A percentile compares a stretch with the other conserved stretches of the same genome.
phyloP scores from a whole-genome alignment of 2,888 invertebrate species.

The Cerastoderma edule region DNA sequence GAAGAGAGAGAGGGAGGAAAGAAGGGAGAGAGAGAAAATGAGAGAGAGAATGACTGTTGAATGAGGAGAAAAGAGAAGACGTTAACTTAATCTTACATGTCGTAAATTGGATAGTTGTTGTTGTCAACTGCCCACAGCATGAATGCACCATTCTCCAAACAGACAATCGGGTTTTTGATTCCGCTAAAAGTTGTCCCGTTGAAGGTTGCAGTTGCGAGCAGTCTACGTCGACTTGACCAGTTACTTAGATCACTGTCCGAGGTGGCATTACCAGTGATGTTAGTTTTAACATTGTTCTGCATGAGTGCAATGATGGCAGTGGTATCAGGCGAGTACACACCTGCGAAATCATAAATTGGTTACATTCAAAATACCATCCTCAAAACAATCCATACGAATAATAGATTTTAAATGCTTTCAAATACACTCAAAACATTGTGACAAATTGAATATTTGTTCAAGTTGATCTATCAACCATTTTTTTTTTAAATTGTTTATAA shows the following conservation, averaged over 20 bases:
- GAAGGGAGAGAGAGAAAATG: too few species aligned
- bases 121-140: slow-evolving; percentile 79
- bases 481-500: too few species aligned
- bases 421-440: too few species aligned
- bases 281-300: slow-evolving; percentile 72
- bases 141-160: slow-evolving; percentile 77
- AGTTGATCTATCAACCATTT: too few species aligned
- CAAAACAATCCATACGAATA: too few species aligned
- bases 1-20: too few species aligned
- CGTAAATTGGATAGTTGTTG: slow-evolving; percentile 80
- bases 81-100: slow-evolving; percentile 80
- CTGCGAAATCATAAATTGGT: too few species aligned
- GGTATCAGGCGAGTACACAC: slow-evolving; percentile 76
- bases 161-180: slow-evolving; percentile 78
- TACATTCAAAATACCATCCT: too few species aligned
- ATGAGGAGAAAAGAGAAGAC: too few species aligned
- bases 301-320: slow-evolving; percentile 61
- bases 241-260: slow-evolving; percentile 60
- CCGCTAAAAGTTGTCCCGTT: slow-evolving; percentile 74
- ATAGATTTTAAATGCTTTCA: too few species aligned
- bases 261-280: slow-evolving; percentile 70
- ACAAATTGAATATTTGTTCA: too few species aligned
- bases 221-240: slow-evolving; percentile 65
- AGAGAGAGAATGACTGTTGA: too few species aligned
- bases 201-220: slow-evolving; percentile 71